A percentile compares a stretch with the other conserved stretches of the same genome.
Evolutionary conservation across 2,797 vertebrate genomes (phyloP).

Genomic region (Falco concolor): DNA sequence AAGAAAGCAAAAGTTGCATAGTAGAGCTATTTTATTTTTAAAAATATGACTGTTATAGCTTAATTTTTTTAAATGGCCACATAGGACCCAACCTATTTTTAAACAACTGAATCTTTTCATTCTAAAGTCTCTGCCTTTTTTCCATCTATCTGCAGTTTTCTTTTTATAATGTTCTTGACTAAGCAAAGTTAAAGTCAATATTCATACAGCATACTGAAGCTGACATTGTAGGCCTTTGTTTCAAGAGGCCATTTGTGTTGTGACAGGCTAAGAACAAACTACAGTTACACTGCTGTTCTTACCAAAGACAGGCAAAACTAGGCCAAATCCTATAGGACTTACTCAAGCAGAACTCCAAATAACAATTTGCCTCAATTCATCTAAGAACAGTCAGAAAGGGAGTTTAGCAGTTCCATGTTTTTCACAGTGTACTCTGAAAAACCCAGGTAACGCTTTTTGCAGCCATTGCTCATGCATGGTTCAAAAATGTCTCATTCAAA

Average conservation of each 20-base stretch:
- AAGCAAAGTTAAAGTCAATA: background rate
- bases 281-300: background rate
- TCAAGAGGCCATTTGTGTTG: background rate
- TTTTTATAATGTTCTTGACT: slow-evolving; percentile 28
- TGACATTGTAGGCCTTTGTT: background rate
- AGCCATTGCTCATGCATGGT: background rate
- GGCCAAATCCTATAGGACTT: background rate
- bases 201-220: background rate
- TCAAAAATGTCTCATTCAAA: background rate
- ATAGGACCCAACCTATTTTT: slow-evolving; percentile 47
- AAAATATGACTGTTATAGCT: background rate
- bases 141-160: background rate
- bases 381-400: background rate
- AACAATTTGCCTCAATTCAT: background rate
- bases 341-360: background rate
- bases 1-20: slow-evolving; percentile 5
- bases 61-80: slow-evolving; percentile 26
- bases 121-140: slow-evolving; percentile 29
- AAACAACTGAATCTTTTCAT: slow-evolving; percentile 57
- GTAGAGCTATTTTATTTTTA: slow-evolving; percentile 6
- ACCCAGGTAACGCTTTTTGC: background rate
- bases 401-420: background rate
- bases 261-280: background rate
- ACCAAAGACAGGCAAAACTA: background rate
- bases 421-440: background rate